Conservation (phyloP, 2,113 vertebrate genomes). For the Amblyopsis rosae region DNA sequence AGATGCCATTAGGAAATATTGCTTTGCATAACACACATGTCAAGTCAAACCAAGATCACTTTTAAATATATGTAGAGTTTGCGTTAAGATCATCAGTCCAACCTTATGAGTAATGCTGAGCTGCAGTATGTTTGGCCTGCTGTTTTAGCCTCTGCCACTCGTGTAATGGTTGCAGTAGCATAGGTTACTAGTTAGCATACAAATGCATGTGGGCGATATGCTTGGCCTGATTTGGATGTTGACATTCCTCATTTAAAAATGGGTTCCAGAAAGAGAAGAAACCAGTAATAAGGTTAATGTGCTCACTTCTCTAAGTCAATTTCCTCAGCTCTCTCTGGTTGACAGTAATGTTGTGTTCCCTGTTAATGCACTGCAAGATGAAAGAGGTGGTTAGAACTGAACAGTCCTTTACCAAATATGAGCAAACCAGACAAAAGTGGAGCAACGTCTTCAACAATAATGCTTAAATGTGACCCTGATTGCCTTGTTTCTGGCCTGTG, state of each 20-base stretch:
- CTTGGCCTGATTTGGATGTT: background rate
- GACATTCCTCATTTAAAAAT: background rate
- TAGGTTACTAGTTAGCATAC: background rate
- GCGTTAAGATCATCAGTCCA: conserved; percentile 29
- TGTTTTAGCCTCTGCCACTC: conserved; percentile 1
- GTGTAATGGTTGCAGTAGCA: conserved; percentile 2
- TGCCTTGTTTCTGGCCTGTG: no score
- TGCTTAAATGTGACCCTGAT: no score
- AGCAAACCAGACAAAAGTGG: no score
- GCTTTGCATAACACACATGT: conserved; percentile 4
- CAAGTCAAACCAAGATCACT: no score
- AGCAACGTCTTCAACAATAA: no score
- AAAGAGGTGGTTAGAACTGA: no score
- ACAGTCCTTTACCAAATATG: no score
- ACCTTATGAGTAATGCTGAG: conserved; percentile 17
- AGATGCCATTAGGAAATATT: conserved; percentile 39
- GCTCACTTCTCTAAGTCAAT: no score
- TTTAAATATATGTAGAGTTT: conserved; percentile 23
- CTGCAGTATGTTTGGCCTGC: background rate
- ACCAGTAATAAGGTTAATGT: background rate
- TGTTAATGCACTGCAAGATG: no score
- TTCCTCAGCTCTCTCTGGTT: no score
- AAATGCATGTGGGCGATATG: background rate
- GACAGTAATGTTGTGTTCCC: no score
- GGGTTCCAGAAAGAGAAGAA: background rate